Base-by-base conservation (phyloP, 2,797 vertebrate species). In the Myotis myotis region DNA sequence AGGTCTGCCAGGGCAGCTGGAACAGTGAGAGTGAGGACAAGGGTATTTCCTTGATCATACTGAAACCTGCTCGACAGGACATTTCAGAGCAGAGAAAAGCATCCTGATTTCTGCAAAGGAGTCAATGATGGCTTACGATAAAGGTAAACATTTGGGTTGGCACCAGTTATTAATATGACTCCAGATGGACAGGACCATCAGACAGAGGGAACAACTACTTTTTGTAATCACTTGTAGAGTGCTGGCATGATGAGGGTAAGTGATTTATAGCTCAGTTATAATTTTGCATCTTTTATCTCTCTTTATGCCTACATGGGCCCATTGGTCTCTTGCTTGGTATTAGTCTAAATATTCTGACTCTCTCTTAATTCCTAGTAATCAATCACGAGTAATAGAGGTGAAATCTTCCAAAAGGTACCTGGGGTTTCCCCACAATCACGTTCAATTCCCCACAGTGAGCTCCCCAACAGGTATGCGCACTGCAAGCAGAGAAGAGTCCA, bases 81-180 rank as follows among this genome's bases (percentile, higher is more conserved):
- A 81, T 60, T 71, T 81, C 81, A 57, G 33, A 80, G 13, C 9
- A 28, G 22, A 91, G 60, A 88, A 95, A 92, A 94, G 92, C 90
- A 96, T 90, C 85, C 89, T 94, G 70, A 94, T 92, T 87, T 93
- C 89, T 74, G 49, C 66, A 89, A 96, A 89, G 72, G 1, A 80
- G 70, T 80, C 93, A 68, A 75, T 71, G 47, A 82, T 90, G 85
- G 53, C 84, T 75, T 72, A 90, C 57, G 60, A 41, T 79, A 92
- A 95, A 96, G 66, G 82, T 53, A 96, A 97, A 97, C 30, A 95
- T 96, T 96, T 93, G 41, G 30, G 17, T 95, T 93, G 94, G 94
- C 94, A 92, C 25, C 19, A 51, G 84, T 55, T 49, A 81, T 68
- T 33, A 82, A 76, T 57, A 44, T 19, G 28, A 96, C 57, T 91